A percentile compares a stretch with the other conserved stretches of the same genome.
These are phyloP conservation scores for Lindbergichthys nudifrons DNA, from an alignment of 2,797 vertebrate genomes.

Conservation along the genomic window DNA sequence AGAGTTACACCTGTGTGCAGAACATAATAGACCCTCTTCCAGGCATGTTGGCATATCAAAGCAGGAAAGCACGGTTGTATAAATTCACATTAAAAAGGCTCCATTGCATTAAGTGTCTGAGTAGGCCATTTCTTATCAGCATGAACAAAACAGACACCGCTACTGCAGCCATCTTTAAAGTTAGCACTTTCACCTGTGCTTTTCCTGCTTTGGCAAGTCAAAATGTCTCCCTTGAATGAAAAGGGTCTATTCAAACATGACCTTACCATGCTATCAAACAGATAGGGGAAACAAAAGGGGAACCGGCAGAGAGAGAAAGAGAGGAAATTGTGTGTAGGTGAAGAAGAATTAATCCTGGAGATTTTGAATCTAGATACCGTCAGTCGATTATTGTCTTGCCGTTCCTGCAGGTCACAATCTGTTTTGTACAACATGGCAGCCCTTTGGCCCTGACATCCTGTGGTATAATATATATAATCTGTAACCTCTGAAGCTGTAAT, in stretches of 20 bases:
- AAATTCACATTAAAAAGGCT: too few species aligned
- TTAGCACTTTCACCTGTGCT: too few species aligned
- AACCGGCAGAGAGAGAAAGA: background rate
- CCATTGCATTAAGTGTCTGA: too few species aligned
- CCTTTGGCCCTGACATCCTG: slow-evolving; percentile 11
- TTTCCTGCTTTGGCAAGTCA: too few species aligned
- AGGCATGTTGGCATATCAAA: too few species aligned
- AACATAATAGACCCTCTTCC: too few species aligned
- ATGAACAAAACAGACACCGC: too few species aligned
- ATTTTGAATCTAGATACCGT: slow-evolving; percentile 11
- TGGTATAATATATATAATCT: slow-evolving; percentile 9
- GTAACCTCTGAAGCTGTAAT: slow-evolving; percentile 11
- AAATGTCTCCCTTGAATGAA: too few species aligned
- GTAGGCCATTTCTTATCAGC: too few species aligned
- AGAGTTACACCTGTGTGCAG: background rate
- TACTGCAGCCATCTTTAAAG: too few species aligned
- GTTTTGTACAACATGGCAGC: slow-evolving; percentile 7
- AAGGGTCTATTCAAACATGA: background rate
- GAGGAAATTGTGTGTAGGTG: slow-evolving; percentile 19
- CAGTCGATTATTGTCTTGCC: slow-evolving; percentile 8
- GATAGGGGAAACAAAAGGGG: background rate
- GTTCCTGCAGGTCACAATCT: slow-evolving; percentile 5
- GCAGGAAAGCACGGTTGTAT: too few species aligned
- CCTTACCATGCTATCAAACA: background rate
- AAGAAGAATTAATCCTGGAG: background rate